Percentiles rank a stretch among this genome's conserved stretches.
Conservation (phyloP, 1,140 invertebrate species). For the Drosophila pruinosa region DNA sequence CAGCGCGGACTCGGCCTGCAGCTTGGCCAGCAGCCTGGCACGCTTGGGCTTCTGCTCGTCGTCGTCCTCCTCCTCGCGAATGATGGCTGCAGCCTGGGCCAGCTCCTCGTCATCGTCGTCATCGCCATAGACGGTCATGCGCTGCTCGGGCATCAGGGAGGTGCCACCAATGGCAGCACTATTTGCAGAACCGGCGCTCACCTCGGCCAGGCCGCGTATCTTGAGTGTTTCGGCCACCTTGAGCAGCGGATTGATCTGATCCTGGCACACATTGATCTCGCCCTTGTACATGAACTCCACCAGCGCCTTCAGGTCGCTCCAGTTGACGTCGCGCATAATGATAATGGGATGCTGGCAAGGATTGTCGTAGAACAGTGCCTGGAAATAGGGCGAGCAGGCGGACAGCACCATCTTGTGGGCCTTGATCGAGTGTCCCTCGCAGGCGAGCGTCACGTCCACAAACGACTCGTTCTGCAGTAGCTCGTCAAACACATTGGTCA, state of each 20-base stretch:
- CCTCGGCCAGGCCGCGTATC: constrained; percentile 93
- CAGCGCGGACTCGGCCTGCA: constrained; percentile 40
- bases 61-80: constrained; percentile 52
- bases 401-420: constrained; percentile 96
- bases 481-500: constrained; percentile 96
- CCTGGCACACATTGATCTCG: constrained; percentile 95
- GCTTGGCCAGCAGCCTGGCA: constrained; percentile 48
- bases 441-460: constrained; percentile 95
- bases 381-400: constrained; percentile 96
- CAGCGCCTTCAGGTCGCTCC: constrained; percentile 92
- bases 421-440: constrained; percentile 94
- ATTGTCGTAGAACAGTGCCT: constrained; percentile 94
- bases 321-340: constrained; percentile 94
- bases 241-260: constrained; percentile 92
- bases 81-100: constrained; percentile 47
- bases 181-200: constrained; percentile 83
- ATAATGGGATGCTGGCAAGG: constrained; percentile 95
- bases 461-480: constrained; percentile 95
- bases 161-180: constrained; percentile 48
- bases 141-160: constrained; percentile 81
- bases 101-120: constrained; percentile 77
- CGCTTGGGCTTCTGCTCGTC: constrained; percentile 73
- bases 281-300: constrained; percentile 97
- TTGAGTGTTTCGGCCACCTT: constrained; percentile 94
- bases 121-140: constrained; percentile 76